phyloP scores from a whole-genome alignment of 2,113 vertebrate species.

The Amphiprion ocellaris region DNA sequence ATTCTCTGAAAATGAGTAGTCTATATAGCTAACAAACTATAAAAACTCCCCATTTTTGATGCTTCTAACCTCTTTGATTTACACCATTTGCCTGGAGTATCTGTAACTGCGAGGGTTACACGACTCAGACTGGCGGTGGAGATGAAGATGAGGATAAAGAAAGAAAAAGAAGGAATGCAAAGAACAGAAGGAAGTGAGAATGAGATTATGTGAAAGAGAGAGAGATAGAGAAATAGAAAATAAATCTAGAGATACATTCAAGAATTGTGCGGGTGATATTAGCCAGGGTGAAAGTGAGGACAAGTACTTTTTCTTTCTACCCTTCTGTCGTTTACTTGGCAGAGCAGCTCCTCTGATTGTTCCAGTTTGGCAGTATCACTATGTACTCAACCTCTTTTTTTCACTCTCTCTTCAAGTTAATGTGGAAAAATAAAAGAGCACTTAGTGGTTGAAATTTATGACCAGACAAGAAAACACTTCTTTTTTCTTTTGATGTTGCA shows the following conservation, averaged over 20 bases:
- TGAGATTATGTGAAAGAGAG: conserved; percentile 59
- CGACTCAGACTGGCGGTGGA: not conserved
- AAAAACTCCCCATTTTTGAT: not conserved
- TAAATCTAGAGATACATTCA: conserved; percentile 55
- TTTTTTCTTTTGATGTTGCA: not conserved
- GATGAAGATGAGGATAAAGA: conserved; percentile 42
- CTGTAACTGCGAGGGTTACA: conserved; percentile 28
- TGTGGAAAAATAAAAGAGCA: conserved; percentile 71
- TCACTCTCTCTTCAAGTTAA: conserved; percentile 65
- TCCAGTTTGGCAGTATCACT: conserved; percentile 77
- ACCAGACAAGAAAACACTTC: conserved; percentile 42
- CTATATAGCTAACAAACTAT: conserved; percentile 3
- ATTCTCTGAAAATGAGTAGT: not conserved
- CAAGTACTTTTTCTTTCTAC: conserved; percentile 75
- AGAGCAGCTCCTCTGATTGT: conserved; percentile 71
- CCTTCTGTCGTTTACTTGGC: conserved; percentile 79
- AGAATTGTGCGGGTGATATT: conserved; percentile 69
- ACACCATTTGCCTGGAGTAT: conserved; percentile 21
- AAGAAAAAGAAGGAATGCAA: conserved; percentile 12
- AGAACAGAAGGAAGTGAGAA: conserved; percentile 28
- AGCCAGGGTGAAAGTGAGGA: conserved; percentile 80
- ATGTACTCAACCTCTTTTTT: conserved; percentile 70
- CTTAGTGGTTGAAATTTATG: conserved; percentile 66
- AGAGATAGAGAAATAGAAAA: conserved; percentile 1
- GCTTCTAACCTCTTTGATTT: conserved; percentile 23